Base-by-base conservation (phyloP, 2,113 vertebrate species). In the Pleuronectes platessa region DNA sequence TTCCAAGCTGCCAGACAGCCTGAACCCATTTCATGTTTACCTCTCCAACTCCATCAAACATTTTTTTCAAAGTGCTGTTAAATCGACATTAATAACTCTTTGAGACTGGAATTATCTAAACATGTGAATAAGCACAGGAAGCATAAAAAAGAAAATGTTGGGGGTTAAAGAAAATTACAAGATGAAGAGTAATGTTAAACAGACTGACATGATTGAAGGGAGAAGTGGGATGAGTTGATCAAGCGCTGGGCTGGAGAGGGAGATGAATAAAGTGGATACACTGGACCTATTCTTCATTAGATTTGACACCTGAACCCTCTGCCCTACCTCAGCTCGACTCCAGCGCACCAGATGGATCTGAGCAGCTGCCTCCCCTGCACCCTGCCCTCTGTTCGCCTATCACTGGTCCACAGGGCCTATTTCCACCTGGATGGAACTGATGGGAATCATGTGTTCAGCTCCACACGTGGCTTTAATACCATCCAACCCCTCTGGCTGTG, bases 61-160 rank as follows among this genome's bases (percentile, higher is more conserved):
- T 60, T 2, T 2, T 62, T 80, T 79, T 78, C 61, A 65, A 81
- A 67, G 49, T 55, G 11, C 40, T 73, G 61, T 71, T 85, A 82
- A 81, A 76, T 83, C 71, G 83, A 71, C 74, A 79, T 40, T 45
- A 82, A 84, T 65, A 76, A 54, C 61, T 63, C 72, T 68, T 56
- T 6, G 2, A 51, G 24, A 69, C 24, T 23, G 15, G 2, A 18
- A 70, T 5, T 23, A 70, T 53, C 12, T 76, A 18, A 18, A 70
- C 55, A 70, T 31, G 42, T n/a, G 58, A 31, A 68, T 37, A 15
- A 51, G 54, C 71, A 68, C 21, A 61, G 12, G 37, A 24, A 56
- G 45, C 56, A n/a, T 51, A 49, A 20, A 23, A 12, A 21, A 15
- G 21, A 58, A 69, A 68, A 20, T 62, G 17, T 17, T 31, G 10